A percentile compares a stretch with the other conserved stretches of the same genome.
phyloP scores from a whole-genome alignment of 2,888 invertebrate species.

The Resseliella maxima region DNA sequence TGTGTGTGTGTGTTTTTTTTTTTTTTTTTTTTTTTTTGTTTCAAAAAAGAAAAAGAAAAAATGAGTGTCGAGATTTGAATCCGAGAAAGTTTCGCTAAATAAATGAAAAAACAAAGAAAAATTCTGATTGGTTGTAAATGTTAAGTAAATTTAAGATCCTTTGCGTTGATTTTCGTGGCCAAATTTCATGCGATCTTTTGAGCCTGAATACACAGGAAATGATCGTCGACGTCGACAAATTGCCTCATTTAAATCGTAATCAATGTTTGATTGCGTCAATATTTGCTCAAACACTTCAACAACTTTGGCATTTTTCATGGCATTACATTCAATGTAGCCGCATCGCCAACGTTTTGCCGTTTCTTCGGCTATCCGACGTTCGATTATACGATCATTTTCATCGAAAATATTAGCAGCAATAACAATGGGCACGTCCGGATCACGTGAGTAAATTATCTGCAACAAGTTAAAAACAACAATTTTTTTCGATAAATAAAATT shows the following conservation, averaged over 20 bases:
- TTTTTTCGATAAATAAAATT: not conserved
- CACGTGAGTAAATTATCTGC: conserved; percentile 64
- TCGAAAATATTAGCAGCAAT: conserved; percentile 79
- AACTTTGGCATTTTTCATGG: conserved; percentile 69
- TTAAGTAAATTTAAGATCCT: not conserved
- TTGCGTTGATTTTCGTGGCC: not conserved
- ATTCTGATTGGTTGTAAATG: not conserved
- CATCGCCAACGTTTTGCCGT: conserved; percentile 70
- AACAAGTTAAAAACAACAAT: not conserved
- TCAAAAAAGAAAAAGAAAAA: no score
- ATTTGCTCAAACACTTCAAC: conserved; percentile 69
- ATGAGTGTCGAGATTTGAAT: no score
- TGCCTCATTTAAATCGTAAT: conserved; percentile 69
- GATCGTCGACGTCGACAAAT: conserved; percentile 67
- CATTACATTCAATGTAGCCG: conserved; percentile 70
- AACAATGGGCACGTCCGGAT: conserved; percentile 73
- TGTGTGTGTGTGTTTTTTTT: no score
- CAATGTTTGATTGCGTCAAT: conserved; percentile 68
- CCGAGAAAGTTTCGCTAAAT: no score
- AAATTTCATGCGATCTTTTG: not conserved
- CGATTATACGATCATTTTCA: conserved; percentile 66
- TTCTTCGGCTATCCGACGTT: conserved; percentile 66
- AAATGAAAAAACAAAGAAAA: not conserved
- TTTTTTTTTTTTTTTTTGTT: no score
- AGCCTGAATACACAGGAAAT: conserved; percentile 64